These are phyloP conservation scores for Sciurus carolinensis DNA, from an alignment of 2,797 vertebrate genomes.

Conservation along the genomic window DNA sequence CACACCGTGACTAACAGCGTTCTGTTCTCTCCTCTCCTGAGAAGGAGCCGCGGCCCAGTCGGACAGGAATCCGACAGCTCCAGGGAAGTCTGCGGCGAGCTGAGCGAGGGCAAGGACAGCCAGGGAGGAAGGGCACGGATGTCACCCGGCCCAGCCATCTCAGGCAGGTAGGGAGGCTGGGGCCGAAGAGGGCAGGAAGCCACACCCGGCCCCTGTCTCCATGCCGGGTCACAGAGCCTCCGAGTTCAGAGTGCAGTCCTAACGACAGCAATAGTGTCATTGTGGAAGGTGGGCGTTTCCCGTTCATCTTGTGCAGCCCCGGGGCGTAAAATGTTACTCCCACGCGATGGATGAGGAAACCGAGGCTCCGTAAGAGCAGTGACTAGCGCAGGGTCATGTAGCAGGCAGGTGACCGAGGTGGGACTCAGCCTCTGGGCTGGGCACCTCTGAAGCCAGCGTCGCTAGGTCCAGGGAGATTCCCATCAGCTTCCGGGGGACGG, in stretches of 20 bases:
- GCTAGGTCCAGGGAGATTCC: background rate
- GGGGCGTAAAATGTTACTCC: background rate
- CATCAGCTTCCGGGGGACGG: background rate
- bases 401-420: background rate
- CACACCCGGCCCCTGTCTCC: accelerated
- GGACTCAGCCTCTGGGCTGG: background rate
- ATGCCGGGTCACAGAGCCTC: background rate
- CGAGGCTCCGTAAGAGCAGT: background rate
- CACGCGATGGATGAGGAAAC: background rate
- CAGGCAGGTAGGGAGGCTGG: background rate
- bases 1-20: background rate
- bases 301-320: background rate
- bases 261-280: background rate
- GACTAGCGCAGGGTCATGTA: background rate
- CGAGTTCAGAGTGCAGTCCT: background rate
- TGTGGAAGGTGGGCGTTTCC: background rate
- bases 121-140: background rate
- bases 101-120: background rate
- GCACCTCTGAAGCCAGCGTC: accelerated
- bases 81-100: accelerated
- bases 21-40: background rate
- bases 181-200: background rate
- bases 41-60: background rate
- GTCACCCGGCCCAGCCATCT: accelerated
- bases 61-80: background rate